A percentile compares a stretch with the other conserved stretches of the same genome.
Evolutionary conservation across 1,140 invertebrate genomes (phyloP).

Genomic region (Gryon sp.): DNA sequence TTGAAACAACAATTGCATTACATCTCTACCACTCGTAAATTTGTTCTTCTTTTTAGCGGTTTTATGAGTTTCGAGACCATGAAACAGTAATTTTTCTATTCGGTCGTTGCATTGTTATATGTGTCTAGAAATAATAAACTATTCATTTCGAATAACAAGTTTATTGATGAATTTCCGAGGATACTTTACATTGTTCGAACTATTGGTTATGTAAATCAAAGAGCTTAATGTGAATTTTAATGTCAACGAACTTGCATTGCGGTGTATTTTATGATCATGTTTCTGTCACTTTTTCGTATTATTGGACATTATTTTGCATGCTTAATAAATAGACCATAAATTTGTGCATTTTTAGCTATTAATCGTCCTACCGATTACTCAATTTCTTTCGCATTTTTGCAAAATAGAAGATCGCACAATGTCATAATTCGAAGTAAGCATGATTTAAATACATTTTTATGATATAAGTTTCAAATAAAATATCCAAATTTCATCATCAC

Average conservation of each 20-base stretch:
- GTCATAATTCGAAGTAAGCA: too few species aligned
- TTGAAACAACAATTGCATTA: too few species aligned
- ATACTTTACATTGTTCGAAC: conserved; percentile 1
- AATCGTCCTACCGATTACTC: too few species aligned
- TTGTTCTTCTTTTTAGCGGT: too few species aligned
- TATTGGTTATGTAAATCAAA: conserved; percentile 19
- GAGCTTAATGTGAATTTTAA: conserved; percentile 19
- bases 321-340: not conserved
- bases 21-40: too few species aligned
- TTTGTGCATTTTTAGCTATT: too few species aligned
- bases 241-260: not conserved
- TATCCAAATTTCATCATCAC: too few species aligned
- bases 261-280: not conserved
- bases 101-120: not conserved
- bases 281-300: not conserved
- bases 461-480: too few species aligned
- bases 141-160: not conserved
- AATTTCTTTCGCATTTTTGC: too few species aligned
- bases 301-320: not conserved
- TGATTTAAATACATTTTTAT: too few species aligned
- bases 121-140: not conserved
- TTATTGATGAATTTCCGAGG: conserved; percentile 10
- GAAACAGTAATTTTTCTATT: not conserved
- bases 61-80: not conserved
- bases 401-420: too few species aligned